Conservation (phyloP, 2,113 vertebrate species). For the Chrysemys picta region DNA sequence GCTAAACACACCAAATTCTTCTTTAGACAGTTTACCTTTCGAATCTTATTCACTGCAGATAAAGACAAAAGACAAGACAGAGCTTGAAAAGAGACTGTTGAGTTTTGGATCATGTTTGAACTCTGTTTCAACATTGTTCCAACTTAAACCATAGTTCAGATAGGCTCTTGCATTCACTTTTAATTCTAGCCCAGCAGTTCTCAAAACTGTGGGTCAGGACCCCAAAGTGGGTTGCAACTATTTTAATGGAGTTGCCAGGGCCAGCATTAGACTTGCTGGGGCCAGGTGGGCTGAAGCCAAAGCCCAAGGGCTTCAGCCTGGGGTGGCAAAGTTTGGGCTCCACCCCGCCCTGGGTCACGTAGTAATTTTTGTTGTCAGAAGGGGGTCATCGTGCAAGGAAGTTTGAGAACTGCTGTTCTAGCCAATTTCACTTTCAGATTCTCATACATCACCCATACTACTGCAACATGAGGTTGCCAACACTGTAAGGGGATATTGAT, state of each 20-base stretch:
- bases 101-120: not conserved
- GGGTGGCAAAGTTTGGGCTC: too few species aligned
- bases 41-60: not conserved
- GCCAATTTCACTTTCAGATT: slow-evolving; percentile 10
- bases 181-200: too few species aligned
- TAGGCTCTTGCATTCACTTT: too few species aligned
- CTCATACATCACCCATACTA: not conserved
- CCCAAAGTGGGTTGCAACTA: too few species aligned
- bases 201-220: too few species aligned
- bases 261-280: too few species aligned
- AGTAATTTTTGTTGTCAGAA: too few species aligned
- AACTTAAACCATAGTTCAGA: not conserved
- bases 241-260: too few species aligned
- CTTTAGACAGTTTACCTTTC: not conserved
- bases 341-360: too few species aligned
- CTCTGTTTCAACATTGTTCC: slow-evolving; percentile 12
- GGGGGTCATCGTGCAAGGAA: too few species aligned
- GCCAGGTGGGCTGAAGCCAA: too few species aligned
- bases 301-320: too few species aligned
- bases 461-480: not conserved
- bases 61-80: not conserved
- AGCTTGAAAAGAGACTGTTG: not conserved
- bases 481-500: not conserved
- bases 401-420: not conserved
- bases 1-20: not conserved